Evolutionary conservation across 2,888 invertebrate species (phyloP), one percentile per base, ranked within the genome.

Genomic region (Meliscaeva auricollis): DNA sequence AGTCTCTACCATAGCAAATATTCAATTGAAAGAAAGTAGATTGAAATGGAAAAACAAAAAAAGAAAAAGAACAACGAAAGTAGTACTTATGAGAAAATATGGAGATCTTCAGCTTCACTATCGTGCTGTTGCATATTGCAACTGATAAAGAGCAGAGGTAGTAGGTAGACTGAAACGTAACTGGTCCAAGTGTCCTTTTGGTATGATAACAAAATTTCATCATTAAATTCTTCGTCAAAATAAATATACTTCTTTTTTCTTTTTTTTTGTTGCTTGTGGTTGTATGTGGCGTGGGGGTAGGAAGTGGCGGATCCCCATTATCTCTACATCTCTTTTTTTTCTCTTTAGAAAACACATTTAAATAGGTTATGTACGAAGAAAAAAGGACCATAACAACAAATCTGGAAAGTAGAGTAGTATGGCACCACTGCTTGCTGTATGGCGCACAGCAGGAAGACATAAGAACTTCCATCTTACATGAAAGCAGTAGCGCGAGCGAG

Each of bases 391-490:
- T 9, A 15, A 58, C 26, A 64, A 46, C 7, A 17, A 46, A 38
- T 26, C 22, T 22, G 1, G 11, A 64, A 50, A 46, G 13, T 17
- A 64, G 64, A 46, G 64, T 64, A 64, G 46, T 64, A 46, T 64
- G 64, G 64, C 64, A 64, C 13, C 26, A 46, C 35, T 58, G 20
- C 17, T 17, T 38, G 13, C 22, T 20, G 11, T 20, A 13, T 26
- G 26, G 26, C 3, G 60, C 62, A 62, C 62, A 52, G 54, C 52
- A 64, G 20, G 22, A 46, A 64, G 48, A 50, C 50, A 26, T 26
- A 46, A 70, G 72, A 68, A 62, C 68, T 73, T 66, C 35, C 81
- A 72, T 72, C 72, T 64, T 72, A 52, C 17, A 20, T 64, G 38
- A 6, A 38, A 38, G 44, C 44, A 11, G 3, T 9, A 64, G 46